phyloP scores from a whole-genome alignment of 1,140 invertebrate species.

The Linepithema humile region DNA sequence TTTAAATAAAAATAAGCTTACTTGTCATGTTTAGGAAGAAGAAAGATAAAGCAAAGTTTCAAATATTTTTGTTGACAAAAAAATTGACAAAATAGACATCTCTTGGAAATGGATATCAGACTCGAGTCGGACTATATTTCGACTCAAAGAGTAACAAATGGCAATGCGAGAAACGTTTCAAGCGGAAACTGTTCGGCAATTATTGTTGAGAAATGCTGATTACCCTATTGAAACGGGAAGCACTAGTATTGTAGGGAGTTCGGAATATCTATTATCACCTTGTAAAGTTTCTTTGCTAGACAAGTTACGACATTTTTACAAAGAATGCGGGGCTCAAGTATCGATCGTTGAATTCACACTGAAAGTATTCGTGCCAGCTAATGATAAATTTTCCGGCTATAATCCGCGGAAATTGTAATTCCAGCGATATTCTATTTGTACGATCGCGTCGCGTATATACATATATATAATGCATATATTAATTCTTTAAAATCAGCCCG shows the following conservation, averaged over 20 bases:
- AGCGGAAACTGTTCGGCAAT: slow-evolving; percentile 40
- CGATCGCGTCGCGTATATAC: background rate
- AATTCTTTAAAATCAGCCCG: slow-evolving; percentile 1
- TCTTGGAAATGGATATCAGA: background rate
- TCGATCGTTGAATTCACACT: slow-evolving; percentile 19
- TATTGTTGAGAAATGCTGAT: slow-evolving; percentile 50
- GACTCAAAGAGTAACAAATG: slow-evolving; percentile 30
- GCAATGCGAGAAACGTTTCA: slow-evolving; percentile 24
- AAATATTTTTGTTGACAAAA: background rate
- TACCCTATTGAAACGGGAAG: slow-evolving; percentile 45
- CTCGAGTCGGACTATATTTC: background rate
- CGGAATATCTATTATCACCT: slow-evolving; percentile 30
- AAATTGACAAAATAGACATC: background rate
- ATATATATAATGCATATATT: slow-evolving; percentile 18
- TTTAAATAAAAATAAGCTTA: background rate
- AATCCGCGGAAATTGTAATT: slow-evolving; percentile 18
- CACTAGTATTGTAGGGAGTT: background rate
- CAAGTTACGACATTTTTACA: slow-evolving; percentile 30
- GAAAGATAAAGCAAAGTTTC: background rate
- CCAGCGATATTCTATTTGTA: background rate
- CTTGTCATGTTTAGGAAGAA: background rate
- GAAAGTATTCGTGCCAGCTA: background rate
- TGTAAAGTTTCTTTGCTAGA: slow-evolving; percentile 9
- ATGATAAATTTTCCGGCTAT: background rate
- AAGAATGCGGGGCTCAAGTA: slow-evolving; percentile 6